Conservation (phyloP, 2,113 vertebrate species). For the Heterocephalus glaber region DNA sequence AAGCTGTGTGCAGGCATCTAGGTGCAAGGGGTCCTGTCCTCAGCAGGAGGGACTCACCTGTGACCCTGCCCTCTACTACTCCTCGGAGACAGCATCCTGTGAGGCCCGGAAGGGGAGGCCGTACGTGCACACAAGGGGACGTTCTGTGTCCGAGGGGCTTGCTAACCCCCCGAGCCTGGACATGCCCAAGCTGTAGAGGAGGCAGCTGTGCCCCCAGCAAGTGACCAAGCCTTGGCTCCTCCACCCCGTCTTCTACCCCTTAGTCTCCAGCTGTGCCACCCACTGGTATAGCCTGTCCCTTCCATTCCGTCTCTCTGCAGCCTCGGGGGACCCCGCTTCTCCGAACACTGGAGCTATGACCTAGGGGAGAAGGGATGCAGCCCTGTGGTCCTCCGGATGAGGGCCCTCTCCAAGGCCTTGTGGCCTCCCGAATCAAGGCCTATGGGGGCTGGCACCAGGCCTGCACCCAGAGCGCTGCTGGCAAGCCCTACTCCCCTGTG, state of each 20-base stretch:
- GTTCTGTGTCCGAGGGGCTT: not conserved
- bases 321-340: not conserved
- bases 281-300: not conserved
- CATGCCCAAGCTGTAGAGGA: not conserved
- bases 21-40: not conserved
- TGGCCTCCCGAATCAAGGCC: slow-evolving; percentile 69
- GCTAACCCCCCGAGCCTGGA: not conserved
- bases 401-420: slow-evolving; percentile 47
- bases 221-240: not conserved
- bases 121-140: not conserved
- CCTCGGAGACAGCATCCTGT: not conserved
- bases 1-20: not conserved
- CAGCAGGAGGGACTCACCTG: not conserved
- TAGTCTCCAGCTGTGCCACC: not conserved
- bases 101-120: not conserved
- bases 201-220: no score
- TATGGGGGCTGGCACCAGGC: slow-evolving; percentile 46
- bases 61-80: not conserved
- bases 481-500: not conserved
- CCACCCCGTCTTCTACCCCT: not conserved
- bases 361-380: slow-evolving; percentile 64
- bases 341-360: slow-evolving; percentile 54
- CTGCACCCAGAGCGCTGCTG: not conserved
- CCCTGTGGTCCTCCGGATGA: not conserved
- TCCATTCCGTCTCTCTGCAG: slow-evolving; percentile 12